Evolutionary conservation across 2,797 vertebrate species (phyloP).

Genomic region (Jordanella pulchra): DNA sequence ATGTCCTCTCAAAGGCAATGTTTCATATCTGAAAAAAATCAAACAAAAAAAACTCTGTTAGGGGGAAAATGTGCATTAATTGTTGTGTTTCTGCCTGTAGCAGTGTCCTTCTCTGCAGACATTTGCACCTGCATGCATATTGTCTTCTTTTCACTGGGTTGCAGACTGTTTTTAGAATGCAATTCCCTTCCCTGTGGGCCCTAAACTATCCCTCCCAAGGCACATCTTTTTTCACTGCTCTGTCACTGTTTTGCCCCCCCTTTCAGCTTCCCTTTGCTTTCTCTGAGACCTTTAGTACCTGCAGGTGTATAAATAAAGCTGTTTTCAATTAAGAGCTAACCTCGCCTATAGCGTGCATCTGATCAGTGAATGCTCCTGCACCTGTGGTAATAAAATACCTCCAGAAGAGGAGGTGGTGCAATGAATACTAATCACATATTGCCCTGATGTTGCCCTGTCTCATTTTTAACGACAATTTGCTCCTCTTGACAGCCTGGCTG

Average conservation of each 20-base stretch:
- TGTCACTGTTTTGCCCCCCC: slow-evolving; percentile 52
- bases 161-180: slow-evolving; percentile 56
- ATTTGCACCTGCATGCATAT: slow-evolving; percentile 51
- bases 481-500: slow-evolving; percentile 73
- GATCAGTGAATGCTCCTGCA: slow-evolving; percentile 84
- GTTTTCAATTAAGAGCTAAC: slow-evolving; percentile 82
- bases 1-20: slow-evolving; percentile 10
- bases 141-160: slow-evolving; percentile 23
- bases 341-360: slow-evolving; percentile 82
- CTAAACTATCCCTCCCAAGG: slow-evolving; percentile 56
- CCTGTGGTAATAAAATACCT: slow-evolving; percentile 89
- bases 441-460: slow-evolving; percentile 78
- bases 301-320: slow-evolving; percentile 90
- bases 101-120: slow-evolving; percentile 12
- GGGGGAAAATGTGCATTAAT: background rate
- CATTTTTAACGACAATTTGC: slow-evolving; percentile 73
- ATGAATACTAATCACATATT: slow-evolving; percentile 84
- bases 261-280: slow-evolving; percentile 66
- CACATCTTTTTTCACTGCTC: slow-evolving; percentile 61
- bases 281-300: slow-evolving; percentile 81
- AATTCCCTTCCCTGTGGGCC: slow-evolving; percentile 48
- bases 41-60: background rate
- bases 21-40: background rate
- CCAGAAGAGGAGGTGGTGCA: slow-evolving; percentile 72
- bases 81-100: slow-evolving; percentile 25